Evolutionary conservation across 2,797 vertebrate species (phyloP), one percentile per base, ranked within the genome.

Genomic region (Hypotaenidia philippensis): DNA sequence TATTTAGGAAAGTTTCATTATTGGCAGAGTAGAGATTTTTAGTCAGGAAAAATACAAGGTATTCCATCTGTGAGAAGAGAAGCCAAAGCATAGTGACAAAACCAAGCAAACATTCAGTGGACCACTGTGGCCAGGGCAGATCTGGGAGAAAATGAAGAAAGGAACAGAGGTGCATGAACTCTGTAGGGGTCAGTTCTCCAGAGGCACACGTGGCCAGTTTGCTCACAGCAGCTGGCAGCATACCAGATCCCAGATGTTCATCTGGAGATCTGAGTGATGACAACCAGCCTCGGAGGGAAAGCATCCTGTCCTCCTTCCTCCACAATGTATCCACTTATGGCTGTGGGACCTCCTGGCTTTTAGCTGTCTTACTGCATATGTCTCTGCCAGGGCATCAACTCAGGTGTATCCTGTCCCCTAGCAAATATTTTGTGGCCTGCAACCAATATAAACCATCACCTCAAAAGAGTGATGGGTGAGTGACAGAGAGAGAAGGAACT

Each of bases 181-280:
- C 75, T 68, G 69, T 79, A 57, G 34, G 69, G 66, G 50, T 66
- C 4, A 0, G 50, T 2, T 89, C 59, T 69, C 53, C 32, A 1
- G 5, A 44, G 60, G 20, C 5, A 1, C 1, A 0, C 41, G 31
- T 1, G 0, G 38, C 5, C 5, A 1, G 49, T 71, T 53, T 49
- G 81, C 31, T 87, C 64, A 26, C 23, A 22, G 40, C 49, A 18
- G 13, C 70, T 82, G 87, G 84, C 78, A 68, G 63, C 7, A 9
- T 0, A 3, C 53, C 92, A 81, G 72, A 36, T 50, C 81, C 72
- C 88, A 94, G 66, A 34, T 38, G 68, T 45, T 68, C 45, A 57
- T 57, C 86, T 60, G 68, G 36, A 92, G 26, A 77, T 45, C 11
- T 9, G 71, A 95, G 77, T 40, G 29, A 25, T 21, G 63, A 45